Base-by-base conservation (phyloP, 2,113 vertebrate genomes). In the Saccopteryx bilineata region DNA sequence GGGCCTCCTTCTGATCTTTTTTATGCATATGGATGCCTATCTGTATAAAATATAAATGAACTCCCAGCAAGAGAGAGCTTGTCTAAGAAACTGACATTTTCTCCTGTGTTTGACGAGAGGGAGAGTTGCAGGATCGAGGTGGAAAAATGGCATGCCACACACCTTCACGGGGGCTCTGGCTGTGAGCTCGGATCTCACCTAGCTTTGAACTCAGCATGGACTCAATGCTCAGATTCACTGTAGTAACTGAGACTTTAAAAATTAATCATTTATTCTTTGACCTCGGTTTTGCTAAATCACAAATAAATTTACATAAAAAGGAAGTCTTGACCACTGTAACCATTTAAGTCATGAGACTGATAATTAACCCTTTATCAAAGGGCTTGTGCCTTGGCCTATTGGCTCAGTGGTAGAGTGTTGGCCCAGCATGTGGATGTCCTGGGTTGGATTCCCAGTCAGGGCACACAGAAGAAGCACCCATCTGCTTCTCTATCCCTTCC, bases 21-120 rank as follows among this genome's bases (percentile, higher is more conserved):
- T 89, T 26, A 69, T 33, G 31, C 52, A 24, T 31, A 33, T 58
- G 31, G 46, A 28, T 52, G 84, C 76, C 82, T 78, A 92, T 71
- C 58, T 74, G 12, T 65, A 96, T 96, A 26, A 97, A 97, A 96
- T 87, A 97, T 96, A 95, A 82, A 97, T 96, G 96, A 93, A 71
- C 71, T 94, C 83, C 56, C 86, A 96, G 91, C 74, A 76, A 75
- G 88, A 91, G 78, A 11, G 15, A 86, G 91, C 56, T 93, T 33
- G 4, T 93, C 61, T 63, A 75, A 83, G 84, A 96, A 60, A 60
- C 50, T 71, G 94, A 71, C 75, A 88, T 96, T 96, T 96, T 90
- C 82, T 79, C 85, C 60, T 21, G 3, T 39, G n/a, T 92, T 69
- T 74, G 91, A 90, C 0, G 0, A 82, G 46, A 74, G n/a, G n/a